A percentile compares a stretch with the other conserved stretches of the same genome.
phyloP scores from a whole-genome alignment of 2,113 vertebrate species.

The Emydocephalus ijimae region DNA sequence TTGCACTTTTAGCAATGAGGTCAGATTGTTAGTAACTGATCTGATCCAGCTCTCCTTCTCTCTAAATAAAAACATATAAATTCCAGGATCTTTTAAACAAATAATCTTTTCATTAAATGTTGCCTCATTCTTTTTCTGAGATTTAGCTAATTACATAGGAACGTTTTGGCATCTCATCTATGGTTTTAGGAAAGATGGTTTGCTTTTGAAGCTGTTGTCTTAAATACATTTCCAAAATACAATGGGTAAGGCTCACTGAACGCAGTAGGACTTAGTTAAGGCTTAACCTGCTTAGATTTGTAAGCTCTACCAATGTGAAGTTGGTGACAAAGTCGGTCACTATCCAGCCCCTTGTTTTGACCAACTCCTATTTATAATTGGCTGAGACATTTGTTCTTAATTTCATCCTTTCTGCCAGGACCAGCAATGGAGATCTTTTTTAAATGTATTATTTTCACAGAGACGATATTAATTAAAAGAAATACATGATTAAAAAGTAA shows the following conservation, averaged over 20 bases:
- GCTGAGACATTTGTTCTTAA: slow-evolving; percentile 50
- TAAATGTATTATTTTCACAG: slow-evolving; percentile 73
- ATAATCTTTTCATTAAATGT: not conserved
- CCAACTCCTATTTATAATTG: not conserved
- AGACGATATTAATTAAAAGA: slow-evolving; percentile 86
- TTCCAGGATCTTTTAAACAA: not conserved
- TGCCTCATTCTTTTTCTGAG: not conserved
- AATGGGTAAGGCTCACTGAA: not conserved
- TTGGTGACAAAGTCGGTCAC: slow-evolving; percentile 38
- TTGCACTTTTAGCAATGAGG: not conserved
- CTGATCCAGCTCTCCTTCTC: not conserved
- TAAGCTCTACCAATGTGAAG: slow-evolving; percentile 35
- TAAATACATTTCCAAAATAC: not conserved
- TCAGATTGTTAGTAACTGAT: not conserved
- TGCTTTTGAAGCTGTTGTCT: too few species aligned
- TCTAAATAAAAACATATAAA: not conserved
- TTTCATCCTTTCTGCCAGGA: slow-evolving; percentile 60
- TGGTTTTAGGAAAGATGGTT: not conserved
- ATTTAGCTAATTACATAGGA: not conserved
- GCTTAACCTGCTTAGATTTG: not conserved
- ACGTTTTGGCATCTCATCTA: not conserved
- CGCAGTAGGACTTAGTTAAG: not conserved
- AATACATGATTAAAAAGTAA: slow-evolving; percentile 93
- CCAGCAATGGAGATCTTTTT: slow-evolving; percentile 52
- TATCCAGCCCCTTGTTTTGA: not conserved